Conservation (phyloP, 2,888 invertebrate genomes). For the Leucophenga montana region DNA sequence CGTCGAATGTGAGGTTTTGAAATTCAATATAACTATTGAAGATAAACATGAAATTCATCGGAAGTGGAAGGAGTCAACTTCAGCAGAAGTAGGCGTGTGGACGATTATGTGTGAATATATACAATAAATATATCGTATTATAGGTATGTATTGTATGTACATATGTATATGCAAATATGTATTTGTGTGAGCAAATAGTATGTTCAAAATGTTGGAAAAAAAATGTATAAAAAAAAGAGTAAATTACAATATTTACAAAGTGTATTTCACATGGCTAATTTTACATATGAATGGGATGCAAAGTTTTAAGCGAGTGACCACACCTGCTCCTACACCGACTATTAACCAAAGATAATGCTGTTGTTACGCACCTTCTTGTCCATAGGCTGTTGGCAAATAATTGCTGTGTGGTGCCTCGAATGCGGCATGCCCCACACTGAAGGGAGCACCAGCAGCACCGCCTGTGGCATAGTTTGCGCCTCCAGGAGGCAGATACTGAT, state of each 20-base stretch:
- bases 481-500: conserved; percentile 69
- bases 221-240: conserved; percentile 4
- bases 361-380: conserved; percentile 70
- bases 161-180: neutral
- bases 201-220: neutral
- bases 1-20: conserved; percentile 8
- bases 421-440: conserved; percentile 67
- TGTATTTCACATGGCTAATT: neutral
- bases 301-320: conserved; percentile 5
- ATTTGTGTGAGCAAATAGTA: conserved; percentile 6
- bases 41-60: conserved; percentile 9
- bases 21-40: conserved; percentile 22
- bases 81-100: conserved; percentile 4
- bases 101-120: conserved; percentile 4
- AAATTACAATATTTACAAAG: conserved; percentile 10
- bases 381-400: conserved; percentile 69
- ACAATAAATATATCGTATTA: no score
- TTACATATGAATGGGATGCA: neutral
- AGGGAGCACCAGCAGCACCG: conserved; percentile 67
- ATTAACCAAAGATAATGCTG: neutral
- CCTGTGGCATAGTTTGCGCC: conserved; percentile 54
- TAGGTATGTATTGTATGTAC: no score
- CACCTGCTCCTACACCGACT: neutral
- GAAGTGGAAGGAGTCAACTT: conserved; percentile 11
- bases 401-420: conserved; percentile 70